These are phyloP conservation scores for Eristalis pertinax DNA, from an alignment of 2,888 invertebrate species.

Conservation along the genomic window DNA sequence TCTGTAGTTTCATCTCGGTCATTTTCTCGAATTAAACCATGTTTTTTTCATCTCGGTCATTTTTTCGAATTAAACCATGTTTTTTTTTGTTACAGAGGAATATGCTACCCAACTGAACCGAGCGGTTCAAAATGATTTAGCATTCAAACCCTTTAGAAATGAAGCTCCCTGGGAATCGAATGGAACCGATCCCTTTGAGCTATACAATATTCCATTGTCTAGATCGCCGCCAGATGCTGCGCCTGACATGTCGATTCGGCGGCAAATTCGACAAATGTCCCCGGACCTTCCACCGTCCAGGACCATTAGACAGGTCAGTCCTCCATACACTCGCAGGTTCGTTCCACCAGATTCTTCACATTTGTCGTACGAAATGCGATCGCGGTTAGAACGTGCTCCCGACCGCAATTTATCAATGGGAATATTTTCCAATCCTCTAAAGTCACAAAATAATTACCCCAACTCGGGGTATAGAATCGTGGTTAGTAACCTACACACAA, in stretches of 20 bases:
- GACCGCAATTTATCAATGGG: conserved; percentile 80
- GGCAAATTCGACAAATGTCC: conserved; percentile 77
- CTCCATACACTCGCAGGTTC: conserved; percentile 76
- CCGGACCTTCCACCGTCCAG: conserved; percentile 75
- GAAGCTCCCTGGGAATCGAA: conserved; percentile 74
- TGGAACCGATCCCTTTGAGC: conserved; percentile 78
- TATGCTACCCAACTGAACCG: conserved; percentile 75
- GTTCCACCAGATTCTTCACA: conserved; percentile 77
- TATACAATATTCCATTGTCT: conserved; percentile 77
- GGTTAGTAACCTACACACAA: conserved; percentile 93
- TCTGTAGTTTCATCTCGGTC: not conserved
- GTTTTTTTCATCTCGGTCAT: too few relatives aligned
- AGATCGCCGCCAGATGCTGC: conserved; percentile 30
- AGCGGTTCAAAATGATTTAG: conserved; percentile 78
- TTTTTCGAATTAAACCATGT: too few relatives aligned
- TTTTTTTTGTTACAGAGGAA: conserved; percentile 73
- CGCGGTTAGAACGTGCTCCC: conserved; percentile 79
- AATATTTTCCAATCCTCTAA: conserved; percentile 79
- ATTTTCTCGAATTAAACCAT: too few relatives aligned
- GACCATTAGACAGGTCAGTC: conserved; percentile 73
- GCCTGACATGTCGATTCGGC: conserved; percentile 64
- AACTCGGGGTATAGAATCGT: conserved; percentile 89
- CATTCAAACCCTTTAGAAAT: conserved; percentile 58
- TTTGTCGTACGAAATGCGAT: conserved; percentile 79
- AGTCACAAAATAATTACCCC: conserved; percentile 43